Evolutionary conservation across 1,140 invertebrate species (phyloP).

Genomic region (Chlorops oryzae): DNA sequence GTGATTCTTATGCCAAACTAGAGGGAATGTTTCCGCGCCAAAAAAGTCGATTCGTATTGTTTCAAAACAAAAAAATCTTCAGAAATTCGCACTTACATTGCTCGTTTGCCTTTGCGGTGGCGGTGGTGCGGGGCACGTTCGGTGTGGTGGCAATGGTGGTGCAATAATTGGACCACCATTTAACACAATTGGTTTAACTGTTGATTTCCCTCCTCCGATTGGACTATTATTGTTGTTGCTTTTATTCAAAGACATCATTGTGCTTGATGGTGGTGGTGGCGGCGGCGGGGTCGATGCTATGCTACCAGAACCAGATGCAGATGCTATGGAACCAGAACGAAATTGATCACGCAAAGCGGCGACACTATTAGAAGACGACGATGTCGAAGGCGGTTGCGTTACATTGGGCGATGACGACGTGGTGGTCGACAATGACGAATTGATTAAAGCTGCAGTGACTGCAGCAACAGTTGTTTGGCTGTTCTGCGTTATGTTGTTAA

Average conservation of each 20-base stretch:
- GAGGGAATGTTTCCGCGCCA: too few relatives aligned
- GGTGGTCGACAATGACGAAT: constrained; percentile 20
- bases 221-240: constrained; percentile 11
- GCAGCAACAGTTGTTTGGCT: constrained; percentile 22
- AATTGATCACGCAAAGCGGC: constrained; percentile 40
- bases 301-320: too few relatives aligned
- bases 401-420: constrained; percentile 23
- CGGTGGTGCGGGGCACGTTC: constrained; percentile 42
- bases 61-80: too few relatives aligned
- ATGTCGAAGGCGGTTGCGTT: constrained; percentile 27
- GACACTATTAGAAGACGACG: constrained; percentile 33
- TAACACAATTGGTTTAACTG: constrained; percentile 33
- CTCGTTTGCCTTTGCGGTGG: constrained; percentile 42
- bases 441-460: constrained; percentile 34
- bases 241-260: constrained; percentile 3
- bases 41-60: too few relatives aligned
- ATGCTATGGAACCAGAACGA: too few relatives aligned
- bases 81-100: constrained; percentile 31
- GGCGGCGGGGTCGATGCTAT: constrained; percentile 26
- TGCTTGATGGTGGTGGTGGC: constrained; percentile 19
- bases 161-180: constrained; percentile 41
- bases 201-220: constrained; percentile 1
- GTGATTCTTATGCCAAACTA: too few relatives aligned
- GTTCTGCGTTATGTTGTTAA: constrained; percentile 25
- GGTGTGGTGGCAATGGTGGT: constrained; percentile 40